A percentile compares a stretch with the other conserved stretches of the same genome.
These are phyloP conservation scores for Clarias platycephalus DNA, from an alignment of 2,797 vertebrate genomes.

Conservation along the genomic window DNA sequence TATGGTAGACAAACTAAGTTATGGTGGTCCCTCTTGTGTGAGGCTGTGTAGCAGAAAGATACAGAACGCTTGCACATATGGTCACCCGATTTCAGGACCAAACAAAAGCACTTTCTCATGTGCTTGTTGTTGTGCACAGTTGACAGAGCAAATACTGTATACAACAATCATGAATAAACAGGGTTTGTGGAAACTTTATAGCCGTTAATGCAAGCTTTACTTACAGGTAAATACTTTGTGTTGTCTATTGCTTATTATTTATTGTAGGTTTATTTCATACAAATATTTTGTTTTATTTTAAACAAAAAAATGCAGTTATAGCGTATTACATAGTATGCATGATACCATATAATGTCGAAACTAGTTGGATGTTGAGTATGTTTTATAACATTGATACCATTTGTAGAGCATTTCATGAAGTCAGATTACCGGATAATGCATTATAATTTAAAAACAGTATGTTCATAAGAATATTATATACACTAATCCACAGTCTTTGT, in stretches of 20 bases:
- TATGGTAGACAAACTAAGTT: constrained; percentile 87
- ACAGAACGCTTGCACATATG: constrained; percentile 78
- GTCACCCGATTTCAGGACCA: constrained; percentile 66
- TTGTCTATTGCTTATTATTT: neutral
- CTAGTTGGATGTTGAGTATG: neutral
- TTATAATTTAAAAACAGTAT: neutral
- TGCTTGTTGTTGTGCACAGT: constrained; percentile 58
- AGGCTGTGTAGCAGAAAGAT: constrained; percentile 72
- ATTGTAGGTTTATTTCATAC: neutral
- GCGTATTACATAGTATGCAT: neutral
- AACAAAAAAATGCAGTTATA: neutral
- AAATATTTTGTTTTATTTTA: neutral
- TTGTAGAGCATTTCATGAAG: neutral
- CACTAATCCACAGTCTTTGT: neutral
- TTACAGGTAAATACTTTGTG: neutral
- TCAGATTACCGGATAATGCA: neutral
- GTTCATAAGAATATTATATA: neutral
- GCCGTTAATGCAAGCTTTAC: neutral
- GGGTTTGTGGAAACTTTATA: neutral
- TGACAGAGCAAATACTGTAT: constrained; percentile 16
- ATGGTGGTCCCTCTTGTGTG: constrained; percentile 77
- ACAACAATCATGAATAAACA: neutral
- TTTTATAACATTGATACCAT: neutral
- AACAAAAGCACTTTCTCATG: constrained; percentile 73
- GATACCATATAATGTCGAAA: neutral